Base-by-base conservation (phyloP, 2,888 invertebrate genomes). In the Embidobia sp. region DNA sequence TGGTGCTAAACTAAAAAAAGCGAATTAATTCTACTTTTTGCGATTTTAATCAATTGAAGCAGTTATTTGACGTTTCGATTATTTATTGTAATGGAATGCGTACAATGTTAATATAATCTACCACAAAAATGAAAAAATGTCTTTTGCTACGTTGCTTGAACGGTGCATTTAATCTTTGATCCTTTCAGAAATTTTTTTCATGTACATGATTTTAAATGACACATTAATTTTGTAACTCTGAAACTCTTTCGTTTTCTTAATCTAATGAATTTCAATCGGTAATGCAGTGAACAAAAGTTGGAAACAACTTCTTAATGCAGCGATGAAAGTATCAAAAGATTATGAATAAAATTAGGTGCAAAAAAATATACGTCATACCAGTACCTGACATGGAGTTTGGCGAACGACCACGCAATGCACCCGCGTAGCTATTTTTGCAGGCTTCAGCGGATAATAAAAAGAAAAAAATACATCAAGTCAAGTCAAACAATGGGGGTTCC, bases 361-460 rank as follows among this genome's bases (percentile, higher is more conserved):
- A 66, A 37, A 67, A 74, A 67, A 74, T 67, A 67, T 74, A 74
- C 67, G 40, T 67, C 91, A 92, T 92, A 92, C 92, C 91, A 91
- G 93, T 94, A 96, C 96, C 96, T 95, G 96, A 94, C 94, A 96
- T 94, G 92, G 92, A 91, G 92, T 93, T 93, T 91, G 93, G 93
- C 91, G 94, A 94, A 87, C 94, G 94, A 90, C 96, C 96, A 91
- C 95, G 95, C 91, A 97, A 93, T 91, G 96, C 95, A 91, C 95
- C 95, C 91, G 96, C 96, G 94, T 97, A 97, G 92, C 95, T 94
- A 93, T 92, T 92, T 92, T 88, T 87, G 89, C 86, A 88, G 89
- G 86, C 89, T 89, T 88, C 87, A 83, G 85, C 85, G 85, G 87
- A 84, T 81, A 88, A 86, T 88, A 89, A 86, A 89, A 87, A 89